Evolutionary conservation across 2,888 invertebrate genomes (phyloP).

Genomic region (Crematogaster levior): DNA sequence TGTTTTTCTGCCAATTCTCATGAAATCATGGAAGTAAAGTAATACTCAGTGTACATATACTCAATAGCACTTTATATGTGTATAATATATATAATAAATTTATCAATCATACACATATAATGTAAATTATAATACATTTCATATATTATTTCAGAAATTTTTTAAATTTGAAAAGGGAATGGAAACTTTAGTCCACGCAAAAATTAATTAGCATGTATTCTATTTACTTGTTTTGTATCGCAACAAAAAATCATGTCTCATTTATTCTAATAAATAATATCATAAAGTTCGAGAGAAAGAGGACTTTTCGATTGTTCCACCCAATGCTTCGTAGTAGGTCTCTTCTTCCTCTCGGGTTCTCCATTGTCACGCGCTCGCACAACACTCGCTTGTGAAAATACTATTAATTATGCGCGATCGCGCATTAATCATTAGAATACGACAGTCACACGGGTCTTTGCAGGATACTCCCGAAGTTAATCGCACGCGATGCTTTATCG

Average conservation of each 20-base stretch:
- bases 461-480: constrained; percentile 7
- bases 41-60: not conserved
- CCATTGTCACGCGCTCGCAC: not conserved
- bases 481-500: constrained; percentile 1
- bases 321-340: not conserved
- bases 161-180: too few relatives aligned
- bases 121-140: too few relatives aligned
- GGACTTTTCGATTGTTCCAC: not conserved
- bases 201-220: too few relatives aligned
- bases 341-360: not conserved
- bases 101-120: not conserved
- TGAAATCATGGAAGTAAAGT: not conserved
- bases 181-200: too few relatives aligned
- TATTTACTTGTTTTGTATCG: too few relatives aligned
- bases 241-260: too few relatives aligned
- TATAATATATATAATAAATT: too few relatives aligned
- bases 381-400: not conserved
- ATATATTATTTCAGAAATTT: too few relatives aligned
- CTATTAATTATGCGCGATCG: constrained; percentile 9
- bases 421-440: constrained; percentile 6
- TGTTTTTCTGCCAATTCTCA: not conserved
- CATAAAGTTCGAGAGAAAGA: not conserved
- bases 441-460: not conserved
- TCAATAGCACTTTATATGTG: not conserved
- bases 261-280: not conserved